Evolutionary conservation across 2,113 vertebrate species (phyloP), one percentile per base, ranked within the genome.

Genomic region (Salvelinus namaycush): DNA sequence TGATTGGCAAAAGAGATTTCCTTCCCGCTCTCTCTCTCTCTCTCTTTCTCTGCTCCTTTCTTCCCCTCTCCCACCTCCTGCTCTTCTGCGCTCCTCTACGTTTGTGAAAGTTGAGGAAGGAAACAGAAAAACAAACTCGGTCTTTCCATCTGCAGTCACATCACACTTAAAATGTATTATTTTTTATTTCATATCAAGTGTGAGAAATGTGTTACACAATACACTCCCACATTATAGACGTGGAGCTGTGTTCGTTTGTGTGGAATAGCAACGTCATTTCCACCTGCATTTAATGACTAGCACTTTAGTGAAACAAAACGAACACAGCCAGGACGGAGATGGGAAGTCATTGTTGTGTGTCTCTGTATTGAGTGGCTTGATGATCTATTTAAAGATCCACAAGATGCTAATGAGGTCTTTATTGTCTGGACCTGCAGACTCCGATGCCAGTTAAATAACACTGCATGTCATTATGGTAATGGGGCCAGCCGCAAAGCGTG

Each of bases 381-480:
- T 81, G 79, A 82, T 88, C 65, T 87, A 60, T 86, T 86, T 74
- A 80, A 66, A 70, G 44, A 80, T 71, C 76, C 74, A 69, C 70
- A 62, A 57, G 24, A 73, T 78, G 79, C 44, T 71, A 83, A 87
- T 12, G 18, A 85, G 74, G 67, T 70, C 83, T 83, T 86, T 48
- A 78, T 81, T 83, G 86, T 76, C 73, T 76, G 68, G 60, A 62
- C 76, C 73, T 64, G 74, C 81, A 84, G 76, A 78, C 57, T 86
- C 68, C 76, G 80, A 84, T 87, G 85, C 76, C 79, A 79, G 74
- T 71, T 83, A 81, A 82, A 82, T 83, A 81, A 76, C 65, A 72
- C 70, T 71, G 79, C 77, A 83, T 88, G 86, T 83, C 83, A 81
- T 89, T 88, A 87, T 81, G 86, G 69, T 86, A 84, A 89, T 87